phyloP scores from a whole-genome alignment of 2,888 invertebrate species.

The Arrhopalites spinosus region DNA sequence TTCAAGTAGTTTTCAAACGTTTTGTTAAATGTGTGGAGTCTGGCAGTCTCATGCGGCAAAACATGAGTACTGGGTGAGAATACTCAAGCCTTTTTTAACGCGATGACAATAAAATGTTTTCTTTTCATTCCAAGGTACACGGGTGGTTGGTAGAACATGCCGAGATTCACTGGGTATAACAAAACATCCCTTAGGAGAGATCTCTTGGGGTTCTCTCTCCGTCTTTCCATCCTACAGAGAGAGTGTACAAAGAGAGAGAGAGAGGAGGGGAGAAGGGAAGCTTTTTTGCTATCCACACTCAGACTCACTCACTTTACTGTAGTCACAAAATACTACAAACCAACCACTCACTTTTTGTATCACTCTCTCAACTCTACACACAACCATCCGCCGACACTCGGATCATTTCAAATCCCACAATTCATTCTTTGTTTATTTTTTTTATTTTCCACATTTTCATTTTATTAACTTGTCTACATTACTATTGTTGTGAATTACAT shows the following conservation, averaged over 20 bases:
- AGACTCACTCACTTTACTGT: neutral
- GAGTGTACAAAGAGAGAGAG: no score
- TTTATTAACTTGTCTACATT: neutral
- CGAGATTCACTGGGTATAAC: conserved; percentile 44
- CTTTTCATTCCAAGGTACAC: conserved; percentile 38
- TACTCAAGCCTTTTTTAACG: conserved; percentile 34
- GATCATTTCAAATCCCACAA: conserved; percentile 35
- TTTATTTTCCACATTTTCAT: neutral
- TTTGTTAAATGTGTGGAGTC: neutral
- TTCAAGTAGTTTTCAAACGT: neutral
- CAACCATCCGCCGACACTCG: conserved; percentile 11
- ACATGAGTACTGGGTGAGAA: neutral
- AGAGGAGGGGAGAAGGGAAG: no score
- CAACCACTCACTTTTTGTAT: neutral
- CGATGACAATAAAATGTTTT: conserved; percentile 49
- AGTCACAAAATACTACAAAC: neutral
- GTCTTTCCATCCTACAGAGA: neutral
- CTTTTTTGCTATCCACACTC: neutral
- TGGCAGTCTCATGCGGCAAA: neutral
- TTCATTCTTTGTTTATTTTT: conserved; percentile 25
- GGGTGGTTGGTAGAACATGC: conserved; percentile 44
- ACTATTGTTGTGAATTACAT: neutral
- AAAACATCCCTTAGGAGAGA: conserved; percentile 45
- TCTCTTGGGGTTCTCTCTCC: conserved; percentile 38
- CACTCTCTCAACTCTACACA: conserved; percentile 13